Evolutionary conservation across 2,888 invertebrate genomes (phyloP).

Genomic region (Callyntrura sp.): DNA sequence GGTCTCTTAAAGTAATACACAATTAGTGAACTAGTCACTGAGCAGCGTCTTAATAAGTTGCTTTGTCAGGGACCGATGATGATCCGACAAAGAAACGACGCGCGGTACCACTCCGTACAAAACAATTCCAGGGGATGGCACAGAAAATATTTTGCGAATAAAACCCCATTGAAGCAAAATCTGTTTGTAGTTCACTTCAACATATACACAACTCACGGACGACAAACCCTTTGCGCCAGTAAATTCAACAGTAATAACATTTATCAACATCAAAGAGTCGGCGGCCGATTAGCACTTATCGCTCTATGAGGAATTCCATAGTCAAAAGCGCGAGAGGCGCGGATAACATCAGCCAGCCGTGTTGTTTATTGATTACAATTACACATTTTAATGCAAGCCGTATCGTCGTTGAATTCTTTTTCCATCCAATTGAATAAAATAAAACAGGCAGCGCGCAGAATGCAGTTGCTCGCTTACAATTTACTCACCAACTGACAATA

Average conservation of each 20-base stretch:
- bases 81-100: slow-evolving; percentile 65
- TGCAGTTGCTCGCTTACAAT: background rate
- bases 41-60: background rate
- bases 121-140: slow-evolving; percentile 50
- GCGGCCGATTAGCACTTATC: slow-evolving; percentile 60
- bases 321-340: slow-evolving; percentile 32
- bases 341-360: slow-evolving; percentile 21
- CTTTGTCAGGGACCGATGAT: slow-evolving; percentile 11
- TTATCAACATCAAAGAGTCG: slow-evolving; percentile 48
- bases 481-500: slow-evolving; percentile 2
- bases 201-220: background rate
- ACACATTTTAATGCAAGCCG: slow-evolving; percentile 34
- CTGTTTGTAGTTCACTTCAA: background rate
- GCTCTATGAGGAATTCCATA: background rate
- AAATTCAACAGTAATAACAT: background rate
- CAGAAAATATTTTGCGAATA: slow-evolving; percentile 22
- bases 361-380: slow-evolving; percentile 64
- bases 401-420: slow-evolving; percentile 2
- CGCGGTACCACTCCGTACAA: slow-evolving; percentile 7
- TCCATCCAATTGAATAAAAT: background rate
- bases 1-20: background rate
- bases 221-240: background rate
- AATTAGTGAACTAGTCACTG: background rate
- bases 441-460: background rate
- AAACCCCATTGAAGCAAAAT: slow-evolving; percentile 5